phyloP scores from a whole-genome alignment of 2,888 invertebrate species.

The Alentia gelatinosa region DNA sequence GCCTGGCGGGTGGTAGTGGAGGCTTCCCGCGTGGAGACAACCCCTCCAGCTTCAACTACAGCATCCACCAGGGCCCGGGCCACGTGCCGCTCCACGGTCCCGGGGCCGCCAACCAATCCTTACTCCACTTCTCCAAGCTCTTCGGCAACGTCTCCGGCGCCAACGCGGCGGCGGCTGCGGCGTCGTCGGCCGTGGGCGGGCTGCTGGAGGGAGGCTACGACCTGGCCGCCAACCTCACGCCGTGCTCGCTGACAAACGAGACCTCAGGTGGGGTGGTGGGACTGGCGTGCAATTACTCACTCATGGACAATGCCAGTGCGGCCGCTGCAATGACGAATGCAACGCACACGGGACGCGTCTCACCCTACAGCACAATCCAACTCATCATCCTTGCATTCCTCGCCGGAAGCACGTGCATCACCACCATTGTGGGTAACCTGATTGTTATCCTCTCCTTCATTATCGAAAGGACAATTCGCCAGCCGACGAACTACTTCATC shows the following conservation, averaged over 20 bases:
- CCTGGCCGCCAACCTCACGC: background rate
- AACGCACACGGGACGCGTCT: background rate
- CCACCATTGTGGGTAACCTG: slow-evolving; percentile 97
- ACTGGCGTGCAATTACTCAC: slow-evolving; percentile 11
- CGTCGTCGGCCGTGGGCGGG: background rate
- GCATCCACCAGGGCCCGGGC: slow-evolving; percentile 1
- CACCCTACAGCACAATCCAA: slow-evolving; percentile 90
- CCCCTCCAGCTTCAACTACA: slow-evolving; percentile 51
- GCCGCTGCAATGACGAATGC: background rate
- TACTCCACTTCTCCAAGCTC: slow-evolving; percentile 23
- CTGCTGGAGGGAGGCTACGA: slow-evolving; percentile 1
- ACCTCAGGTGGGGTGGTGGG: background rate
- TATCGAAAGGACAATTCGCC: slow-evolving; percentile 92
- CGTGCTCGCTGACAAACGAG: background rate
- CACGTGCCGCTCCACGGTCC: background rate
- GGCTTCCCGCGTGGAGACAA: background rate
- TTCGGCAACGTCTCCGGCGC: background rate
- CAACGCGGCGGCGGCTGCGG: background rate
- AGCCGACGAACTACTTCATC: slow-evolving; percentile 99
- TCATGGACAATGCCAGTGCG: background rate
- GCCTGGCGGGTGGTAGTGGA: background rate
- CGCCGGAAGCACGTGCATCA: slow-evolving; percentile 91
- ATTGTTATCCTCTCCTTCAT: slow-evolving; percentile 96
- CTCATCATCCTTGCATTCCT: slow-evolving; percentile 93
- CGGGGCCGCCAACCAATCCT: background rate